Conservation (phyloP, 2,113 vertebrate genomes). For the Eleginops maclovinus region DNA sequence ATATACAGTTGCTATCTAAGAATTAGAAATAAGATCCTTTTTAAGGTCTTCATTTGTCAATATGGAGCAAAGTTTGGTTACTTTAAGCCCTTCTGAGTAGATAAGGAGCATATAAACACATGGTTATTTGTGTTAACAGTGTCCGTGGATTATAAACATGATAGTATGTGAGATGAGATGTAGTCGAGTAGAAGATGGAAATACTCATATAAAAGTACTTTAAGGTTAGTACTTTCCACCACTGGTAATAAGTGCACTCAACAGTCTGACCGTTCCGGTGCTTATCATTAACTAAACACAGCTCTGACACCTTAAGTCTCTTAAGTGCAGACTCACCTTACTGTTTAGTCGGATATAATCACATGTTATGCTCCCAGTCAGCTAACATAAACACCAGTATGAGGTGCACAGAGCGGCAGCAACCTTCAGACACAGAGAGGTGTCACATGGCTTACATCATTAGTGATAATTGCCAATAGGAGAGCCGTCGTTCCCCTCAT, state of each 20-base stretch:
- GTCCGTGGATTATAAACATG: too few species aligned
- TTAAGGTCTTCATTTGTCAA: too few species aligned
- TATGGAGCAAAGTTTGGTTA: too few species aligned
- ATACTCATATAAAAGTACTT: too few species aligned
- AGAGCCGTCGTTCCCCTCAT: not conserved
- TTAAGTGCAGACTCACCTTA: not conserved
- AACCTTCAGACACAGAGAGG: not conserved
- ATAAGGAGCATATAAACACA: too few species aligned
- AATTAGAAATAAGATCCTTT: too few species aligned
- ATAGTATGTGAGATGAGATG: too few species aligned
- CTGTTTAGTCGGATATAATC: conserved; percentile 32
- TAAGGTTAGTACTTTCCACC: too few species aligned
- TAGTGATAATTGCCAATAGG: conserved; percentile 4
- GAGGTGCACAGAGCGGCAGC: not conserved
- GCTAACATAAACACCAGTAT: conserved; percentile 6
- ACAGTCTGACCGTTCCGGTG: not conserved
- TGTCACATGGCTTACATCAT: conserved; percentile 16
- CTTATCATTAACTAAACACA: not conserved
- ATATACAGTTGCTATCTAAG: too few species aligned
- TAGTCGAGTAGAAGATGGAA: too few species aligned
- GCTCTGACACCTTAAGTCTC: not conserved
- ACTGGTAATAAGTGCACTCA: not conserved
- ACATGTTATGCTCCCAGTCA: conserved; percentile 18
- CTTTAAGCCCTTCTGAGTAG: too few species aligned
- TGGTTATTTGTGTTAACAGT: too few species aligned